phyloP scores from a whole-genome alignment of 2,113 vertebrate species.

The Campylorhamphus procurvoides region DNA sequence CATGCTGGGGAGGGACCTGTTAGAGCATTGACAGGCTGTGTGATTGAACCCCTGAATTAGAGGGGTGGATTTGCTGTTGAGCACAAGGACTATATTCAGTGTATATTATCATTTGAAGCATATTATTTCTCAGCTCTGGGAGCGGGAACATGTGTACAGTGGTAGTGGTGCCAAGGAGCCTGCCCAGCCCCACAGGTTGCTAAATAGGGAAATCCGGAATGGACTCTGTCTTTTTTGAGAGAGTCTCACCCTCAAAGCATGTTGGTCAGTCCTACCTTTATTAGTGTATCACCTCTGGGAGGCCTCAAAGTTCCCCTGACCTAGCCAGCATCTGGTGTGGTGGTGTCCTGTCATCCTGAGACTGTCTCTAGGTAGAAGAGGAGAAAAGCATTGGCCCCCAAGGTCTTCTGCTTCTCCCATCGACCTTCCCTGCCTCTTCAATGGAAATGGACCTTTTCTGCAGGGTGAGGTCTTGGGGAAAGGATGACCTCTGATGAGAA shows the following conservation, averaged over 20 bases:
- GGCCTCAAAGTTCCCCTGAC: background rate
- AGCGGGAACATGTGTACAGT: background rate
- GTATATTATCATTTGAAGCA: background rate
- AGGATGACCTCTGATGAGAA: background rate
- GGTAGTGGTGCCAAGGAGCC: background rate
- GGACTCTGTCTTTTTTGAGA: background rate
- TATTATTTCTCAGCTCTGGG: background rate
- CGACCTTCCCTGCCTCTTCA: background rate
- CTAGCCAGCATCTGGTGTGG: background rate
- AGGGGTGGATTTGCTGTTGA: background rate
- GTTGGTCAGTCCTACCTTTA: background rate
- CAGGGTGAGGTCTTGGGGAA: background rate
- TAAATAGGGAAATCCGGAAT: background rate
- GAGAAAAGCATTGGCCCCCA: rapidly evolving
- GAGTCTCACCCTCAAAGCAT: background rate
- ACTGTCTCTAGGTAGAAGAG: background rate
- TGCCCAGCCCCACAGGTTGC: background rate
- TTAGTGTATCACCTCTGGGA: background rate
- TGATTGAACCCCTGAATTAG: background rate
- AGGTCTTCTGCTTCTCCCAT: background rate
- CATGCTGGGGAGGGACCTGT: background rate
- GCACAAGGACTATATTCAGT: background rate
- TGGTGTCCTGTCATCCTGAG: background rate
- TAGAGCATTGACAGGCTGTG: background rate
- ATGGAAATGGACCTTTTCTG: background rate